A percentile compares a stretch with the other conserved stretches of the same genome.
Conservation (phyloP, 2,888 invertebrate species). For the Orchesella flavescens region DNA sequence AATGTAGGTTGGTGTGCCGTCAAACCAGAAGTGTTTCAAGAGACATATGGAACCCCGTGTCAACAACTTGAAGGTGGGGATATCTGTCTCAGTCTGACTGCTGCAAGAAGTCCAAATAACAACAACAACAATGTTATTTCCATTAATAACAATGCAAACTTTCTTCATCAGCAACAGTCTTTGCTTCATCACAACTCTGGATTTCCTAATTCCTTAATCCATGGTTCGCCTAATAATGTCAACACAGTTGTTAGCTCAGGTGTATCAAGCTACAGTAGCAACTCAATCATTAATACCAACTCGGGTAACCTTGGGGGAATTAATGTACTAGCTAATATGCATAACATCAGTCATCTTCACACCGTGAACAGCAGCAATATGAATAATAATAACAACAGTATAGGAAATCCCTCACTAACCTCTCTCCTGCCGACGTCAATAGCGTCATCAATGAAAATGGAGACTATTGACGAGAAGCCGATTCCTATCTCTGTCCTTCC, state of each 20-base stretch:
- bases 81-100: conserved; percentile 73
- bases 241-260: conserved; percentile 18
- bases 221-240: conserved; percentile 32
- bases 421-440: conserved; percentile 24
- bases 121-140: conserved; percentile 47
- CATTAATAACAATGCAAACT: conserved; percentile 43
- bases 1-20: conserved; percentile 75
- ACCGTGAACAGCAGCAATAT: conserved; percentile 24
- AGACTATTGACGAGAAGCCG: conserved; percentile 62
- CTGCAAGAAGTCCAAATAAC: conserved; percentile 65
- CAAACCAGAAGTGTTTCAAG: conserved; percentile 74
- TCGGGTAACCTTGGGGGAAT: conserved; percentile 12
- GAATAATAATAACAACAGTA: conserved; percentile 34
- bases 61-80: conserved; percentile 74
- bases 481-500: conserved; percentile 68
- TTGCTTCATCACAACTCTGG: conserved; percentile 41
- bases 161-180: conserved; percentile 36
- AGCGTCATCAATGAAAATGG: conserved; percentile 57
- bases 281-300: conserved; percentile 46
- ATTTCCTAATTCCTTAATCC: conserved; percentile 26
- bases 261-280: conserved; percentile 41
- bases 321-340: conserved; percentile 37
- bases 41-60: conserved; percentile 75
- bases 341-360: conserved; percentile 53
- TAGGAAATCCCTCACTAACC: conserved; percentile 27